A percentile compares a stretch with the other conserved stretches of the same genome.
These are phyloP conservation scores for Cephus pygmeus DNA, from an alignment of 2,888 invertebrate genomes.

Conservation along the genomic window DNA sequence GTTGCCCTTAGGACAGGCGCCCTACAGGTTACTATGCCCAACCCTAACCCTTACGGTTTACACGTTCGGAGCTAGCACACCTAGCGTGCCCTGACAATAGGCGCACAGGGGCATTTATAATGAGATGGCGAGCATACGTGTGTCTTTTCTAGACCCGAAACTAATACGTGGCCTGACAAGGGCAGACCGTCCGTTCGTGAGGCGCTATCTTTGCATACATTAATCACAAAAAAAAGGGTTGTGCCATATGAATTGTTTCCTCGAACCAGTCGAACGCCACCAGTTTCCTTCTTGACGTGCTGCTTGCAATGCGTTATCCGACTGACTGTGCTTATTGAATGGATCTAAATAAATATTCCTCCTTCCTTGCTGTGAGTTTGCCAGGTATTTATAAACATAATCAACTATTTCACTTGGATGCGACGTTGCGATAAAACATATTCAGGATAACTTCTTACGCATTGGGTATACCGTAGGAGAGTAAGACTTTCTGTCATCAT, in stretches of 20 bases:
- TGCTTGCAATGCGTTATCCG: neutral
- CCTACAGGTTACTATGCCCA: slow-evolving; percentile 34
- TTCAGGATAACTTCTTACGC: no score
- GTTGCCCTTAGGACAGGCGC: slow-evolving; percentile 37
- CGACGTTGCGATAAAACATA: no score
- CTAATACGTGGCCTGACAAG: slow-evolving; percentile 24
- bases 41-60: slow-evolving; percentile 34
- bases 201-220: slow-evolving; percentile 45
- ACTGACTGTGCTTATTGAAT: neutral
- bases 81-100: slow-evolving; percentile 47
- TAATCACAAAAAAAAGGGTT: slow-evolving; percentile 40
- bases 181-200: slow-evolving; percentile 15
- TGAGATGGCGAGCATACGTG: slow-evolving; percentile 32
- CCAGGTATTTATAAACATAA: no score
- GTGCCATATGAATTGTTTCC: slow-evolving; percentile 27
- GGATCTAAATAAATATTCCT: no score
- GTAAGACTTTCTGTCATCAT: neutral
- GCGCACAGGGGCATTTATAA: slow-evolving; percentile 50
- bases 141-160: slow-evolving; percentile 25
- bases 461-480: neutral
- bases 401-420: neutral
- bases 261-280: slow-evolving; percentile 10
- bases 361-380: no score
- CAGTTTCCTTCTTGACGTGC: neutral
- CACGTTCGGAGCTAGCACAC: slow-evolving; percentile 33